Base-by-base conservation (phyloP, 2,888 invertebrate genomes). In the Antheraea yamamai region DNA sequence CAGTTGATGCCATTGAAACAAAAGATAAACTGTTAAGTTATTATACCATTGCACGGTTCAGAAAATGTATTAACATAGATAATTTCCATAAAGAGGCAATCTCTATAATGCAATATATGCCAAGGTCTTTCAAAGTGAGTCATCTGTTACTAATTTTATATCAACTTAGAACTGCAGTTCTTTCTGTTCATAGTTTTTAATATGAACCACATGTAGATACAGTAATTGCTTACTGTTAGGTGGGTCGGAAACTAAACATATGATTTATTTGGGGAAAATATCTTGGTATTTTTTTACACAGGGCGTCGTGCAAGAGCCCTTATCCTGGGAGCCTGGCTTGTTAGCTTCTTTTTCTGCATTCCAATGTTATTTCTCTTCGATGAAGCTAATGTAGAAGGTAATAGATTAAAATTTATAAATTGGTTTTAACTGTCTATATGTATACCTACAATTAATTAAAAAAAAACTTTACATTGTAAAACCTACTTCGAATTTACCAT, bases 231-330 rank as follows among this genome's bases (percentile, higher is more conserved):
- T 61, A 23, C 3, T n/a, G 61, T 61, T 61, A 61, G 0, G 10
- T 61, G 23, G 1, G 12, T 23, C n/a, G 7, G 6, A 20, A 26
- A 51, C 20, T 23, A 51, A 16, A 72, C 6, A 64, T 68, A 35
- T 66, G 14, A 18, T 52, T 23, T 30, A 73, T 73, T 7, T 20
- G n/a, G 35, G 12, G 26, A 47, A 35, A 39, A 18, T 14, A 61
- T 61, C 51, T 18, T 20, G 39, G 3, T 47, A 72, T 75, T 72
- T 47, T 75, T 72, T 76, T 76, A 7, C 88, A 64, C 92, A 98
- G 98, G 98, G 98, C 96, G 97, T 84, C 95, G 98, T 84, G 98
- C 98, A 0, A 96, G 97, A 74, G 96, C 96, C 72, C 95, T 98
- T 71, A 97, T 98, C 7, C 95, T 96, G 4, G 95, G 96, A 61